These are phyloP conservation scores for Coregonus sp. DNA, from an alignment of 2,797 vertebrate genomes.

Conservation along the genomic window DNA sequence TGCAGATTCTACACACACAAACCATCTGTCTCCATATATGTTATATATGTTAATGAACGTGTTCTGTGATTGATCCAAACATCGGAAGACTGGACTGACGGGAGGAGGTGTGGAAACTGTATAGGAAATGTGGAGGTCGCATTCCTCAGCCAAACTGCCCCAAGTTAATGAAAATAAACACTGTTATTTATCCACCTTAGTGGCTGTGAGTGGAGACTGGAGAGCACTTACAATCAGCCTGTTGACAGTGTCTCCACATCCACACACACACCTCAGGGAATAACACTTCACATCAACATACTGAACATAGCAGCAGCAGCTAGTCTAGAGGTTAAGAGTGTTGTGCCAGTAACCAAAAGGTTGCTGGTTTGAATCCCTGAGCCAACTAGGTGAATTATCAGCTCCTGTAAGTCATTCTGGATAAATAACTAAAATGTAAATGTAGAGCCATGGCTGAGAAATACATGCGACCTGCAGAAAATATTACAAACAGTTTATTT, in stretches of 20 bases:
- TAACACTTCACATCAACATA: constrained; percentile 32
- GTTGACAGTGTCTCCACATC: constrained; percentile 20
- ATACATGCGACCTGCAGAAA: background rate
- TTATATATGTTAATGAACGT: constrained; percentile 35
- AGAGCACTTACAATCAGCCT: constrained; percentile 41
- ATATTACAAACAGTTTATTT: constrained; percentile 39
- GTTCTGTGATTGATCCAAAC: constrained; percentile 60
- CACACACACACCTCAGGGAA: constrained; percentile 19
- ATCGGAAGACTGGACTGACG: constrained; percentile 41
- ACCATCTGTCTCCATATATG: constrained; percentile 67
- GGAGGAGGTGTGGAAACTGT: constrained; percentile 37
- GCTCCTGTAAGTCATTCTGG: too few species aligned
- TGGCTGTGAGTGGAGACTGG: constrained; percentile 32
- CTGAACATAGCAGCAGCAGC: background rate
- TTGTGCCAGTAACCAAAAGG: too few species aligned
- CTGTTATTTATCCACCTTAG: constrained; percentile 39
- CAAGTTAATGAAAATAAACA: constrained; percentile 55
- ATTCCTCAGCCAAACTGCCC: constrained; percentile 40
- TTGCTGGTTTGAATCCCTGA: too few species aligned
- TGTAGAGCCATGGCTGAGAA: background rate
- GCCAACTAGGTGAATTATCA: too few species aligned
- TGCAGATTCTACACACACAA: constrained; percentile 63
- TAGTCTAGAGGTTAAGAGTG: too few species aligned
- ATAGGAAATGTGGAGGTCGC: constrained; percentile 38
- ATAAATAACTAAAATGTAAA: too few species aligned